Conservation (phyloP, 2,888 invertebrate genomes). For the Xanthostigma xanthostigma region DNA sequence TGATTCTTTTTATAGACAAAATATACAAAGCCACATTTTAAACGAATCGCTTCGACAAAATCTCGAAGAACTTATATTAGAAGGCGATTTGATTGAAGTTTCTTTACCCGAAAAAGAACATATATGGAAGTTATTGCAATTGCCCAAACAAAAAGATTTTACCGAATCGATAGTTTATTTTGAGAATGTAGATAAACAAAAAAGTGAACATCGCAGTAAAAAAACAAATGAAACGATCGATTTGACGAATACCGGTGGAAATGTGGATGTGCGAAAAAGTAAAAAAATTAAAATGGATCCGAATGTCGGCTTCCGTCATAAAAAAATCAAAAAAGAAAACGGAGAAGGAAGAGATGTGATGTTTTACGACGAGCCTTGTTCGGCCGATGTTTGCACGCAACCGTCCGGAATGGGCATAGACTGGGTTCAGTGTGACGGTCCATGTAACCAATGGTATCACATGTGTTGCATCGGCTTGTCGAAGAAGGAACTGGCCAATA, state of each 20-base stretch:
- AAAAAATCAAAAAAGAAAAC: no score
- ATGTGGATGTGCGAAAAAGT: not conserved
- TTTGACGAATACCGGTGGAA: not conserved
- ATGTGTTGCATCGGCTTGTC: not conserved
- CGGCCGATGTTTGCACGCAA: not conserved
- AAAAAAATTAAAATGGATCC: not conserved
- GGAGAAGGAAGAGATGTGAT: no score
- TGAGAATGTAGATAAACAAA: no score
- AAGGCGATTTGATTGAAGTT: constrained; percentile 71
- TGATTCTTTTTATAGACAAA: no score
- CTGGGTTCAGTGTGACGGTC: not conserved
- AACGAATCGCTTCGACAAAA: no score
- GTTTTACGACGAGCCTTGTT: not conserved
- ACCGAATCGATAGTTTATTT: no score
- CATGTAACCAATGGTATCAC: not conserved
- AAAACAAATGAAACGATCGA: not conserved
- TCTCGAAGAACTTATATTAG: constrained; percentile 53
- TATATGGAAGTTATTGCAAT: constrained; percentile 51
- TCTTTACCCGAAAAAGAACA: constrained; percentile 61
- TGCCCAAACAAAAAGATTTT: constrained; percentile 24
- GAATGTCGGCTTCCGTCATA: no score
- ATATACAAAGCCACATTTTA: no score
- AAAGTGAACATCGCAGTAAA: constrained; percentile 7
- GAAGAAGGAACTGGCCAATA: not conserved
- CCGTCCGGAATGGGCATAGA: not conserved